Base-by-base conservation (phyloP, 2,797 vertebrate genomes). In the Aldrovandia affinis region DNA sequence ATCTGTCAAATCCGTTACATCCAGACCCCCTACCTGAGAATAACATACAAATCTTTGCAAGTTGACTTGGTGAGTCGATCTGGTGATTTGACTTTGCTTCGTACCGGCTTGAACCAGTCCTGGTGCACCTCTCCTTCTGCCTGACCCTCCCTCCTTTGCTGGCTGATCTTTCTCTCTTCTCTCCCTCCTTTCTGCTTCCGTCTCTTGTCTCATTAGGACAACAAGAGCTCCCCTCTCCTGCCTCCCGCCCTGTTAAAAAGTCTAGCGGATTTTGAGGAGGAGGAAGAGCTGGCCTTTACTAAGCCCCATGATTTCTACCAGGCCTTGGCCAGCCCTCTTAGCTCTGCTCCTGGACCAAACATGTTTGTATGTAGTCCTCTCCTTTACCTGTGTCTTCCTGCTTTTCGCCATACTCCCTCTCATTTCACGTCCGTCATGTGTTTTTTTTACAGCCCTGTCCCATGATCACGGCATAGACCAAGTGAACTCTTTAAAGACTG, bases 231-330 rank as follows among this genome's bases (percentile, higher is more conserved):
- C 93, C 97, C 98, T 97, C 96, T 99, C 95, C 98, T 99, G 90
- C 98, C 98, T 96, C 98, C 98, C 94, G 98, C 99, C 97, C 97
- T 99, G 97, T 97, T 99, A 97, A 98, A 99, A 96, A 97, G 97
- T 96, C 97, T 99, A 95, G 97, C 97, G 95, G 97, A 98, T 94
- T 97, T 99, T 96, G 98, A 99, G 97, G 98, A 98, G 94, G 98
- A 99, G 95, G 98, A 99, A 96, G 97, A 98, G 96, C 96, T 98
- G 91, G 93, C 97, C 94, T 99, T 99, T 96, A 95, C 98, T 97
- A 98, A 98, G 95, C 97, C 98, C 96, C 97, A 97, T 94, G 97
- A 97, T 96, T 97, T 98, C 97, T 99, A 98, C 97, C 98, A 97
- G 96, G 98, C 97, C 95, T 93, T 99, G 95, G 96, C 98, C 87